phyloP scores from a whole-genome alignment of 2,113 vertebrate genomes.

The Percina caprodes region DNA sequence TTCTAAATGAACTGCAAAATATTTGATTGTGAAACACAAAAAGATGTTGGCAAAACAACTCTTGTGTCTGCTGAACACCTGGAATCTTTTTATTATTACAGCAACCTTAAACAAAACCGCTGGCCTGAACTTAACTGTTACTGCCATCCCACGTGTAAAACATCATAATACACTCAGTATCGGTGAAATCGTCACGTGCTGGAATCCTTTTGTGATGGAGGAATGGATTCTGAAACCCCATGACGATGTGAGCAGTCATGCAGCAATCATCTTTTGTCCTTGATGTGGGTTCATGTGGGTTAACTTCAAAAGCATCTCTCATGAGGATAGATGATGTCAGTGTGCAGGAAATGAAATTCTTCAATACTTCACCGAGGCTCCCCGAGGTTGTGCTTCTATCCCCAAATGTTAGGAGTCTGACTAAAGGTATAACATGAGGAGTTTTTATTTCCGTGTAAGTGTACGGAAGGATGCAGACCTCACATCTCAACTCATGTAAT shows the following conservation, averaged over 20 bases:
- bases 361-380: background rate
- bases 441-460: background rate
- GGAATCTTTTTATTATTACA: too few species aligned
- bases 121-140: too few species aligned
- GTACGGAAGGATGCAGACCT: background rate
- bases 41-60: background rate
- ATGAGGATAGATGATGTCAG: background rate
- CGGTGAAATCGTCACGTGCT: background rate
- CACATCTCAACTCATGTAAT: background rate
- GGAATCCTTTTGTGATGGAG: slow-evolving; percentile 7
- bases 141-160: background rate
- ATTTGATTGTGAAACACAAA: background rate
- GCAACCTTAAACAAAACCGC: background rate
- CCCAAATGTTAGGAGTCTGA: background rate
- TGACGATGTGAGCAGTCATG: background rate
- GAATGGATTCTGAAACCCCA: slow-evolving; percentile 1
- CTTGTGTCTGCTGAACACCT: background rate
- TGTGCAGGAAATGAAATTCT: background rate
- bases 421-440: background rate
- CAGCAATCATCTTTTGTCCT: background rate
- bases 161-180: background rate
- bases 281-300: background rate
- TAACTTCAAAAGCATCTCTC: background rate
- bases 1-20: background rate
- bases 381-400: background rate